Conservation (phyloP, 2,113 vertebrate genomes). For the Vicugna pacos region DNA sequence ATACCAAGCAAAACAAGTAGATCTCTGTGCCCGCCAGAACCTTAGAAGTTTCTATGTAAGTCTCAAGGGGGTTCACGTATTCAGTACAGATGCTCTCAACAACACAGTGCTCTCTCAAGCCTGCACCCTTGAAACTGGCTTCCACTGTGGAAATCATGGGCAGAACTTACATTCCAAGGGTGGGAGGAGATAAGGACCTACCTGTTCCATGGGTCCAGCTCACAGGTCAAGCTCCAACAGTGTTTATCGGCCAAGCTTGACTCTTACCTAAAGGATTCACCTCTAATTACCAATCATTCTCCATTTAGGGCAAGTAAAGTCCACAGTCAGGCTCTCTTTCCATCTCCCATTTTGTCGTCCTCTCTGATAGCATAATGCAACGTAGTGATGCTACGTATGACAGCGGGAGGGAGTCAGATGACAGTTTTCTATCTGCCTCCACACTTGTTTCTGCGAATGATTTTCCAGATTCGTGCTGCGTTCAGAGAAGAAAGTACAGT, state of each 20-base stretch:
- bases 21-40: background rate
- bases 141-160: background rate
- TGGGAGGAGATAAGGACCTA: fast-evolving
- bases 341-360: background rate
- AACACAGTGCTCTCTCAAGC: background rate
- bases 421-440: background rate
- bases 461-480: background rate
- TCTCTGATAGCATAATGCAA: background rate
- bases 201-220: background rate
- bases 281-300: background rate
- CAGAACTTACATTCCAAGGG: background rate
- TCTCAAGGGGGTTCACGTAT: fast-evolving
- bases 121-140: background rate
- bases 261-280: background rate
- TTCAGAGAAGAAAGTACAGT: background rate
- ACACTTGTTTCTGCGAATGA: background rate
- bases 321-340: background rate
- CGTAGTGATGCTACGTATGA: too few species aligned
- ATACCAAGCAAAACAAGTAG: background rate
- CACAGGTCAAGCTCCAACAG: background rate
- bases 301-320: background rate
- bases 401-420: background rate
- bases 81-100: background rate
- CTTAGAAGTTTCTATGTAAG: background rate
- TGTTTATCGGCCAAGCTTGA: background rate